Base-by-base conservation (phyloP, 2,113 vertebrate genomes). In the Synodontis membranacea region DNA sequence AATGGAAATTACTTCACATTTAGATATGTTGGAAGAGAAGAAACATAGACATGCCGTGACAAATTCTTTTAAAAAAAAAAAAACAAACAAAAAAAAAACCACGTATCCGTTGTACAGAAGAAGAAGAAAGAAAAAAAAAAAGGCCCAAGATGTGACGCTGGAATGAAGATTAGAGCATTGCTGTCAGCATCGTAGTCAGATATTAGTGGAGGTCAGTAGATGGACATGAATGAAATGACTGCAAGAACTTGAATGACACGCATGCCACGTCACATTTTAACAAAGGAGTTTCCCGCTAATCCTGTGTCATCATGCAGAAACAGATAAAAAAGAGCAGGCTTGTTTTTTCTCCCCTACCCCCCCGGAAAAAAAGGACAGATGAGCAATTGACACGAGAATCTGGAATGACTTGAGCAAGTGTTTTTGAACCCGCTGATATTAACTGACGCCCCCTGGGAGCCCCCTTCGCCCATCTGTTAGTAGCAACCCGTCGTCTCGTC, bases 1-100 rank as follows among this genome's bases (percentile, higher is more conserved):
- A 79, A 37, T 80, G 34, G 78, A 80, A 80, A 28, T 42, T 2
- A 42, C 54, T 58, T 80, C 31, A 54, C 78, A 14, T 80, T 56
- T 37, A 25, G 34, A 80, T 39, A 80, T 28, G 19, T 23, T 11
- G 50, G 19, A 37, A 54, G 3, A 58, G 23, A 58, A 58, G 23
- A 58, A 39, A 42, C 76, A 21, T 11, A 4, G 76, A 54, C 31
- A 25, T 11, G 17, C n/a, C 23, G 15, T 21, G 46, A 37, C n/a
- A 11, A 14, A 31, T 79, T n/a, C n/a, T 31, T 54, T 79, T 54
- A 12, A 17, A 50, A n/a, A n/a, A n/a, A n/a, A n/a, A n/a, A n/a
- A n/a, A n/a, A n/a, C n/a, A n/a, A n/a, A n/a, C n/a, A n/a, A n/a
- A n/a, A n/a, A n/a, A n/a, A n/a, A n/a, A n/a, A n/a, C n/a, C 28